These are phyloP conservation scores for Strigamia maritima DNA, from an alignment of 2,888 invertebrate species.

Conservation along the genomic window DNA sequence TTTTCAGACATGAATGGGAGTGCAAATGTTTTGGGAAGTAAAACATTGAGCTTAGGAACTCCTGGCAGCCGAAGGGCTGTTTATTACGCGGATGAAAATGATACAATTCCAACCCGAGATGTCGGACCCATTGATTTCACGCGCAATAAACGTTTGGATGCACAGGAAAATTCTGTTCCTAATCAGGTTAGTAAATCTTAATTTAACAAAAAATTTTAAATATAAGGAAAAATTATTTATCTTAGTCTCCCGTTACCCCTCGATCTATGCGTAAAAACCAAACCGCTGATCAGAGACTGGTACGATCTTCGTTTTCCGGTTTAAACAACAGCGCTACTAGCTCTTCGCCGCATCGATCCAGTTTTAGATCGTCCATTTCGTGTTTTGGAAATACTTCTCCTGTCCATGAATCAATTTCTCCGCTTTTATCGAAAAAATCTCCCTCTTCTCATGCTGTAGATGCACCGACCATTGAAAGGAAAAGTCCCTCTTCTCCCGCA, in stretches of 20 bases:
- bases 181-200: not conserved
- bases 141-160: not conserved
- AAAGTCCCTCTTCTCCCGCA: not conserved
- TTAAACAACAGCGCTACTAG: not conserved
- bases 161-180: not conserved
- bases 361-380: slow-evolving; percentile 16
- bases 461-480: not conserved
- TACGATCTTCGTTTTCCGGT: not conserved
- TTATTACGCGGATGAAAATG: slow-evolving; percentile 35
- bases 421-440: not conserved
- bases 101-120: slow-evolving; percentile 37
- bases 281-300: not conserved
- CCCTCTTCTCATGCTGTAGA: not conserved
- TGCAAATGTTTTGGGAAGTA: not conserved
- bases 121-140: slow-evolving; percentile 17
- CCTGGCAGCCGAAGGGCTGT: slow-evolving; percentile 33
- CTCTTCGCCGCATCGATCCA: not conserved
- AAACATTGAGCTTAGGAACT: slow-evolving; percentile 27
- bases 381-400: not conserved
- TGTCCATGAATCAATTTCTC: not conserved
- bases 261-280: not conserved
- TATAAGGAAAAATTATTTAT: not conserved
- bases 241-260: not conserved
- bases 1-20: not conserved
- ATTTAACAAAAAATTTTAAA: not conserved